Evolutionary conservation across 2,888 invertebrate genomes (phyloP), one percentile per base, ranked within the genome.

Genomic region (Griposia aprilina): DNA sequence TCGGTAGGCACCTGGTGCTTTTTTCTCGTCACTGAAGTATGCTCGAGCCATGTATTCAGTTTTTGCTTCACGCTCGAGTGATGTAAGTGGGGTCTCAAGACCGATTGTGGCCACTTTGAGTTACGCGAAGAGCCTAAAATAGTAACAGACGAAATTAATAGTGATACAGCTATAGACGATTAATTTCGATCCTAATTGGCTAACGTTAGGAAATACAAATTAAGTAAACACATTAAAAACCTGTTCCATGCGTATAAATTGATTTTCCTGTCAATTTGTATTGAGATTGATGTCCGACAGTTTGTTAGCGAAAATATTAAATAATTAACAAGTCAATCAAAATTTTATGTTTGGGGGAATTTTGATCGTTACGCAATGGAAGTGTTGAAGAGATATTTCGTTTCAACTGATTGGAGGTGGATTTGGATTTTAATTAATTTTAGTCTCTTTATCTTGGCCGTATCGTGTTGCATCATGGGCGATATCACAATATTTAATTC

Each of bases 1-100:
- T 95, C 89, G 94, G 95, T 94, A 94, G 95, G 94, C 96, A 97
- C 96, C 96, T 96, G 96, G 96, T 93, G 90, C 88, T 95, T 96
- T 96, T 97, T 96, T 95, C 93, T 93, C 94, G 92, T 89, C 92
- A 92, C 92, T 93, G 89, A 93, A 94, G 94, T 93, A 92, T 92
- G 91, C 94, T 94, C 88, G 90, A 91, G 90, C 75, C 89, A 87
- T 93, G 93, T 94, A 94, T 95, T 93, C 91, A 93, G 94, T 95
- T 95, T 95, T 95, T 95, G 93, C 93, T 88, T 84, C 91, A 87
- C 88, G 88, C 90, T 94, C 87, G 87, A 93, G 93, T 90, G 92
- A 89, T 89, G 90, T 92, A 92, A 94, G 94, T 92, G 93, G 93
- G 90, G 90, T 87, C 90, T 91, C 86, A 88, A 91, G 90, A 91